These are phyloP conservation scores for Sarcophaga rosellei DNA, from an alignment of 2,888 invertebrate species.

Conservation along the genomic window DNA sequence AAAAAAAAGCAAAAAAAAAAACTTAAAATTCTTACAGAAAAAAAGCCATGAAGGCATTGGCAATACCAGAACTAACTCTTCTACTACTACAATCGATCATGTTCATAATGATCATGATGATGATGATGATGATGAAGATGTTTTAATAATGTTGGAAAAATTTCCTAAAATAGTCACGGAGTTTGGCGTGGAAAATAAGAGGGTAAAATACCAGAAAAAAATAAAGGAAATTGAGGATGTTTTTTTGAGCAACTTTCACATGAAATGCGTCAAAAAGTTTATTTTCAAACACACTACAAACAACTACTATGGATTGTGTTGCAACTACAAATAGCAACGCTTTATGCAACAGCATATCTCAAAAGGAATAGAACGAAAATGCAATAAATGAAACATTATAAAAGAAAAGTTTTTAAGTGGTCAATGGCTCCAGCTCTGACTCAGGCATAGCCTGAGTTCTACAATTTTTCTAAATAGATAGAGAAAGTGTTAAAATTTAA, in stretches of 20 bases:
- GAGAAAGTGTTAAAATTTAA: constrained; percentile 65
- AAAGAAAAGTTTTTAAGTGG: constrained; percentile 54
- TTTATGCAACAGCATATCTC: constrained; percentile 29
- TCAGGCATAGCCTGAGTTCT: no score
- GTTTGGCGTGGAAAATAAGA: constrained; percentile 22
- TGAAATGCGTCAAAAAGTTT: constrained; percentile 67
- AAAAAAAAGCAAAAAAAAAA: constrained; percentile 48
- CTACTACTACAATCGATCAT: constrained; percentile 6
- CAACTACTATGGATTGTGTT: constrained; percentile 25
- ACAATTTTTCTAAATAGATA: constrained; percentile 26
- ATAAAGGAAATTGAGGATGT: no score
- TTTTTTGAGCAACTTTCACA: constrained; percentile 44
- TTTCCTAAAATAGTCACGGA: constrained; percentile 48
- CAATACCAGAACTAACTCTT: constrained; percentile 8
- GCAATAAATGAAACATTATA: no score
- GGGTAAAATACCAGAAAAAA: constrained; percentile 31
- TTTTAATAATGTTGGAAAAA: constrained; percentile 43
- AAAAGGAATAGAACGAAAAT: background rate
- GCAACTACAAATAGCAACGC: background rate
- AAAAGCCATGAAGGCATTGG: constrained; percentile 47
- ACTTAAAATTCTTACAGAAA: no score
- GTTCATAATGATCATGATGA: constrained; percentile 5
- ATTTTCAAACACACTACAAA: constrained; percentile 38
- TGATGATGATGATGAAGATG: constrained; percentile 17
- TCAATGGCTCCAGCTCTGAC: constrained; percentile 47